phyloP scores from a whole-genome alignment of 2,797 vertebrate species.

The Cottoperca gobio region DNA sequence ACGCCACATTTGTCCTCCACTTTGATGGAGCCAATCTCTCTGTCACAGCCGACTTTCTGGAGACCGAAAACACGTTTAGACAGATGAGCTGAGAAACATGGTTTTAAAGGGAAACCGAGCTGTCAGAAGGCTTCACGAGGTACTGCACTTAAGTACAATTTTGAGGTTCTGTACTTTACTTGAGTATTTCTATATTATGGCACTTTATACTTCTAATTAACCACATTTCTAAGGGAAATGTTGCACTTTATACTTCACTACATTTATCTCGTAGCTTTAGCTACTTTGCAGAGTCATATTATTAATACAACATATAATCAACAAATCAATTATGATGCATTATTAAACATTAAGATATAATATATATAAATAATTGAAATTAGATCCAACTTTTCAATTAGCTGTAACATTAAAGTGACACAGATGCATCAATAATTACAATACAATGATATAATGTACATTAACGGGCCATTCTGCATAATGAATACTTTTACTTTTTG shows the following conservation, averaged over 20 bases:
- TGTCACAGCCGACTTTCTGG: slow-evolving; percentile 97
- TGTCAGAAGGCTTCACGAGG: neutral
- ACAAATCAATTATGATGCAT: neutral
- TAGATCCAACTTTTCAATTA: no score
- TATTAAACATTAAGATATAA: no score
- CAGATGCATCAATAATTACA: neutral
- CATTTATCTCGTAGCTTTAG: no score
- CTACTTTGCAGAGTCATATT: no score
- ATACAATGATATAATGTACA: neutral
- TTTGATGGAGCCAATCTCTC: slow-evolving; percentile 95
- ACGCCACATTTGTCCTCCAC: slow-evolving; percentile 96
- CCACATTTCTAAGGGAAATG: neutral
- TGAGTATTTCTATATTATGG: no score
- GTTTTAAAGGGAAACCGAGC: neutral
- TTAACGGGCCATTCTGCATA: neutral
- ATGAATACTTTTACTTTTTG: no score
- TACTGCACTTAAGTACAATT: no score
- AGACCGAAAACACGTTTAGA: slow-evolving; percentile 13
- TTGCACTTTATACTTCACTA: no score
- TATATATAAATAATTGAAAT: neutral
- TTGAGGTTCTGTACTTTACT: neutral
- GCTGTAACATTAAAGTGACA: neutral
- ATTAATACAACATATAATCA: neutral
- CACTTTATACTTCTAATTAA: neutral
- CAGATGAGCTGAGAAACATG: neutral